These are phyloP conservation scores for Gobionotothen gibberifrons DNA, from an alignment of 2,797 vertebrate species.

Conservation along the genomic window DNA sequence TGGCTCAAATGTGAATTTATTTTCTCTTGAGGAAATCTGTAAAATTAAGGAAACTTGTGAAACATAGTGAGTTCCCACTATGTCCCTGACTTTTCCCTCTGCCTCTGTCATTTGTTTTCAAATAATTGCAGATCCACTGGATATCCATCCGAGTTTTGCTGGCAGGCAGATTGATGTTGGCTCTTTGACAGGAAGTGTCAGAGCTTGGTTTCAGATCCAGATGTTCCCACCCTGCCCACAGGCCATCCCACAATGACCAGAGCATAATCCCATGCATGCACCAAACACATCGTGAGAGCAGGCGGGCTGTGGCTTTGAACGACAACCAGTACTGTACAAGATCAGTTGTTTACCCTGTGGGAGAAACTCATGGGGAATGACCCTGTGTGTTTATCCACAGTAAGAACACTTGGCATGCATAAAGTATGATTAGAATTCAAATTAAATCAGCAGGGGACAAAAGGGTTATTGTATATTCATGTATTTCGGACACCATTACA, in stretches of 20 bases:
- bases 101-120: constrained; percentile 19
- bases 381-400: neutral
- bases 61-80: constrained; percentile 24
- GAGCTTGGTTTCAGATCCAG: constrained; percentile 49
- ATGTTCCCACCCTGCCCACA: constrained; percentile 56
- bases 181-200: constrained; percentile 34
- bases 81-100: neutral
- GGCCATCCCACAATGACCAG: constrained; percentile 35
- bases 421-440: neutral
- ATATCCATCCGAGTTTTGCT: constrained; percentile 38
- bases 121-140: constrained; percentile 37
- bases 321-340: constrained; percentile 12
- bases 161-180: constrained; percentile 46
- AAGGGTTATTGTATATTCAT: neutral
- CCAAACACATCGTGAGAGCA: constrained; percentile 26
- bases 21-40: constrained; percentile 37
- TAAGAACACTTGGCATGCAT: constrained; percentile 6
- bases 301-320: constrained; percentile 22
- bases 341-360: constrained; percentile 27
- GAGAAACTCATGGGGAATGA: constrained; percentile 14
- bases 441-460: constrained; percentile 6
- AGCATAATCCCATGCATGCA: constrained; percentile 22
- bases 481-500: neutral
- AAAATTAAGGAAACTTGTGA: constrained; percentile 35
- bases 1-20: constrained; percentile 27